These are phyloP conservation scores for Melikaiella ostensackeni DNA, from an alignment of 2,888 invertebrate species.

Conservation along the genomic window DNA sequence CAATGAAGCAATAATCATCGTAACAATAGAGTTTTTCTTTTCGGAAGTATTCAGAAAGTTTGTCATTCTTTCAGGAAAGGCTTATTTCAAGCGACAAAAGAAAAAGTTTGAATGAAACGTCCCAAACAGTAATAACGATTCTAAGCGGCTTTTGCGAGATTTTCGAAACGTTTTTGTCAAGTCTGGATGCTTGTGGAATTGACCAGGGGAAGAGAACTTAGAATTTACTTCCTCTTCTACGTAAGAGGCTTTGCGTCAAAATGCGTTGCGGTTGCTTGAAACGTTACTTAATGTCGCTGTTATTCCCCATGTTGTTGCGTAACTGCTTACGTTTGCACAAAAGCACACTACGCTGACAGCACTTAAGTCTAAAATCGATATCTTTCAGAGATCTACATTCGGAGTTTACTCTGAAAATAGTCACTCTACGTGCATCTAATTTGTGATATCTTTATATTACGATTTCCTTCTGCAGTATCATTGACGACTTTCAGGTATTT, in stretches of 20 bases:
- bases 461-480: too few relatives aligned
- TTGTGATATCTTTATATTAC: neutral
- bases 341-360: conserved; percentile 18
- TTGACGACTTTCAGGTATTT: too few relatives aligned
- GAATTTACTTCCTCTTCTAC: conserved; percentile 61
- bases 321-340: conserved; percentile 16
- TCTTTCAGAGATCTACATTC: neutral
- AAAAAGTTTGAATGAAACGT: neutral
- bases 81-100: neutral
- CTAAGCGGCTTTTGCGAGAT: conserved; percentile 63
- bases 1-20: neutral
- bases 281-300: conserved; percentile 59
- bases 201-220: conserved; percentile 67
- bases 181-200: conserved; percentile 62
- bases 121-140: conserved; percentile 61
- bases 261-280: conserved; percentile 50
- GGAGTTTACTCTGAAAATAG: neutral
- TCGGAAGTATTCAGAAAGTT: neutral
- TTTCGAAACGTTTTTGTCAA: conserved; percentile 54
- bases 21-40: neutral
- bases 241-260: conserved; percentile 64
- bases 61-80: neutral
- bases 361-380: conserved; percentile 19
- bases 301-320: conserved; percentile 32
- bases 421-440: neutral